These are phyloP conservation scores for Agrochola lota DNA, from an alignment of 2,888 invertebrate species.

Conservation along the genomic window DNA sequence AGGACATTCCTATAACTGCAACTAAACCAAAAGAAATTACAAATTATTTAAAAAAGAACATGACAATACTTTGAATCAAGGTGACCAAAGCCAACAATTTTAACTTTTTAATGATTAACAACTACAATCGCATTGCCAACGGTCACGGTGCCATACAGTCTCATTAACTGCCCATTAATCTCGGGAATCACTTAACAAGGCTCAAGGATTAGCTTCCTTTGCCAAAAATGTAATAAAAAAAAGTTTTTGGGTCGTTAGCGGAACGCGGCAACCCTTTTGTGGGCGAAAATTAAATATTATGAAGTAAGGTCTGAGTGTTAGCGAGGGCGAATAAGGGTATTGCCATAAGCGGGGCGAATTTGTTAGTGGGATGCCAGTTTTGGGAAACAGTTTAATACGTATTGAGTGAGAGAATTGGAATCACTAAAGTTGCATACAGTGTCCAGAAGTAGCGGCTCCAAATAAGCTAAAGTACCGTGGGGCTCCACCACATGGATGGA, in stretches of 20 bases:
- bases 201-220: slow-evolving; percentile 75
- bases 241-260: slow-evolving; percentile 79
- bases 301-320: slow-evolving; percentile 46
- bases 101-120: slow-evolving; percentile 60
- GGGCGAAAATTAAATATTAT: slow-evolving; percentile 66
- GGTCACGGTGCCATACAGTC: slow-evolving; percentile 66
- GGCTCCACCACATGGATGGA: background rate
- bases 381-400: background rate
- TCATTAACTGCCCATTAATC: slow-evolving; percentile 83
- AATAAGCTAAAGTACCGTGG: background rate
- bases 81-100: slow-evolving; percentile 37
- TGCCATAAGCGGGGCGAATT: background rate
- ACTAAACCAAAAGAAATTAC: background rate
- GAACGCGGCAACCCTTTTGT: slow-evolving; percentile 75
- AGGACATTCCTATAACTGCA: too few relatives aligned
- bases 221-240: slow-evolving; percentile 75
- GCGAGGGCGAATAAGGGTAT: slow-evolving; percentile 32
- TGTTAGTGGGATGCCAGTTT: background rate
- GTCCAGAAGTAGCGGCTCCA: background rate
- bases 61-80: slow-evolving; percentile 18
- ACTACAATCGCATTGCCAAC: slow-evolving; percentile 58
- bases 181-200: slow-evolving; percentile 83
- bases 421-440: background rate
- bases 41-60: background rate
- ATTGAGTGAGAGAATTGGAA: background rate